A percentile compares a stretch with the other conserved stretches of the same genome.
phyloP scores from a whole-genome alignment of 2,888 invertebrate genomes.

The Cataglyphis livida region DNA sequence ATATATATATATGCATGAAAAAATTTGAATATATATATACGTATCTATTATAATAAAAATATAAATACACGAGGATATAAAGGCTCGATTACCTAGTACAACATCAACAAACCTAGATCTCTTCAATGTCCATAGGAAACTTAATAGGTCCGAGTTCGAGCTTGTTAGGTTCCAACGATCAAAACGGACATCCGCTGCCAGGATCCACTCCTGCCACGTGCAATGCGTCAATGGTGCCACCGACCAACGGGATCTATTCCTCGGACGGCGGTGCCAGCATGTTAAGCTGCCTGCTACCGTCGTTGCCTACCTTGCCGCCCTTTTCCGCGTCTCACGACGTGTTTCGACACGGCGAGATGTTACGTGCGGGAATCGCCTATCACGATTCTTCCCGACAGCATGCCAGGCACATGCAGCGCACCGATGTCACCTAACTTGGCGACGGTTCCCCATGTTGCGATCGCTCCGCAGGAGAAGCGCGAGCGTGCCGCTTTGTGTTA shows the following conservation, averaged over 20 bases:
- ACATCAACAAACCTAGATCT: background rate
- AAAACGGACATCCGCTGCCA: slow-evolving; percentile 67
- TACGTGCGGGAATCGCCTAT: slow-evolving; percentile 79
- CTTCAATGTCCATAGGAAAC: slow-evolving; percentile 69
- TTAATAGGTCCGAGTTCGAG: slow-evolving; percentile 74
- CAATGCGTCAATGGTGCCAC: slow-evolving; percentile 72
- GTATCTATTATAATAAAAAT: background rate
- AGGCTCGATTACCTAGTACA: background rate
- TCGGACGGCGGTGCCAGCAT: slow-evolving; percentile 78
- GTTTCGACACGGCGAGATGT: slow-evolving; percentile 80
- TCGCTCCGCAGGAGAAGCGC: background rate
- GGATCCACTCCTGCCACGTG: slow-evolving; percentile 73
- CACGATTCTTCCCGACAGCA: slow-evolving; percentile 79
- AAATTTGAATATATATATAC: background rate
- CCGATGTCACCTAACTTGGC: slow-evolving; percentile 77
- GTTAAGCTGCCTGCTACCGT: slow-evolving; percentile 79
- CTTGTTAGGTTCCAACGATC: slow-evolving; percentile 71
- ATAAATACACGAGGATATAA: background rate
- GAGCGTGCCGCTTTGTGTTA: background rate
- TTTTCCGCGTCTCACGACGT: slow-evolving; percentile 79
- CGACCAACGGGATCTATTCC: slow-evolving; percentile 78
- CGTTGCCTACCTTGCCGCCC: slow-evolving; percentile 77
- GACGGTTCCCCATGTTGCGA: background rate
- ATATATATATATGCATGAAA: too few relatives aligned
- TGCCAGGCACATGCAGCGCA: slow-evolving; percentile 77